Evolutionary conservation across 2,113 vertebrate species (phyloP).

Genomic region (Mus spicilegus): DNA sequence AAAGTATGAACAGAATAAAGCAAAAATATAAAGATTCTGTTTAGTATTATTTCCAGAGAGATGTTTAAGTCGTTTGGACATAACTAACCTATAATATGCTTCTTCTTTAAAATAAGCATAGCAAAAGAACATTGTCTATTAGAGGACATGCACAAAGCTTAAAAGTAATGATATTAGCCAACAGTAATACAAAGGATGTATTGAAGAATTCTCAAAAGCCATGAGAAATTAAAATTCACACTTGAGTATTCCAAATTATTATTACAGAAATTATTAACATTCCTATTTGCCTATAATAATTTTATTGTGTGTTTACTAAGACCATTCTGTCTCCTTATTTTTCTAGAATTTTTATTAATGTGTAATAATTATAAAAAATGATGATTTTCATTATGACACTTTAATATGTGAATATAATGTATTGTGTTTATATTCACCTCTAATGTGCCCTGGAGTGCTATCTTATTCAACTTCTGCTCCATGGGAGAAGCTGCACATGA

Average conservation of each 20-base stretch:
- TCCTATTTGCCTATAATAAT: background rate
- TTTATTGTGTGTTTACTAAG: background rate
- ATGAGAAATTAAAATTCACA: background rate
- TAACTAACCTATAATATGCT: background rate
- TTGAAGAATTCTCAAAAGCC: background rate
- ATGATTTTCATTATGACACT: background rate
- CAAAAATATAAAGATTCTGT: background rate
- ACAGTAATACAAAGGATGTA: background rate
- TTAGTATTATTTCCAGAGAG: conserved; percentile 23
- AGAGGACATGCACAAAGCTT: background rate
- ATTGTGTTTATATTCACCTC: background rate
- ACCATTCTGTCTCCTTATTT: background rate
- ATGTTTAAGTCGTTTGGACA: background rate
- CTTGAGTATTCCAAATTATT: conserved; percentile 4
- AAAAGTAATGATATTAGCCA: conserved; percentile 2
- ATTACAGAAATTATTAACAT: background rate
- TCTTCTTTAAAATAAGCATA: background rate
- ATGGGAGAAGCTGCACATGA: background rate
- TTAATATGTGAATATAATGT: background rate
- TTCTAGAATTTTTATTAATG: background rate
- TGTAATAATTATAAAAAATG: background rate
- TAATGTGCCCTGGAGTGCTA: background rate
- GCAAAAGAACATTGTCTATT: background rate
- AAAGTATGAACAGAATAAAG: background rate
- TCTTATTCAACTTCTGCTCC: conserved; percentile 14